Conservation (phyloP, 2,797 vertebrate genomes). For the Danio kyathit region DNA sequence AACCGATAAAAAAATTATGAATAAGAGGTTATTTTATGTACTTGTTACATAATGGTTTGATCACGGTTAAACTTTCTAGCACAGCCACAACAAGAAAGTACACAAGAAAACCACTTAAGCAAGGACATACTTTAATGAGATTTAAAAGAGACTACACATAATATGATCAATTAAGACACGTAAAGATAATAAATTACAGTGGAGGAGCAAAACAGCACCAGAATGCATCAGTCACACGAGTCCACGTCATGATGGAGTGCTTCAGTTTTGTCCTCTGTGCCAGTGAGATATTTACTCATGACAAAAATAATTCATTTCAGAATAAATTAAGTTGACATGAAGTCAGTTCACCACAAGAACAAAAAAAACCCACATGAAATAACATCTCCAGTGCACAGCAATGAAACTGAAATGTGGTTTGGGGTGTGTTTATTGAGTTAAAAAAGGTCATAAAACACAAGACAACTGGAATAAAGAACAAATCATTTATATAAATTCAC, state of each 20-base stretch:
- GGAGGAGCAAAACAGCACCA: constrained; percentile 13
- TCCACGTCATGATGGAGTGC: not conserved
- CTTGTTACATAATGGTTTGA: too few species aligned
- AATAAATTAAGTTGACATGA: not conserved
- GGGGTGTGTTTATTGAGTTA: not conserved
- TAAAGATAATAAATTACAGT: not conserved
- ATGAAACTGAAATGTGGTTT: not conserved
- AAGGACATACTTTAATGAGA: constrained; percentile 15
- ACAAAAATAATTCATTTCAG: not conserved
- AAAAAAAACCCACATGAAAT: not conserved
- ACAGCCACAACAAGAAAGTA: not conserved
- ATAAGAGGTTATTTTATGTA: too few species aligned
- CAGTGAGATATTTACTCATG: not conserved
- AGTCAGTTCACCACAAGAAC: not conserved
- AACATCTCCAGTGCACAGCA: not conserved
- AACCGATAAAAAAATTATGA: too few species aligned
- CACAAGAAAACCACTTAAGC: not conserved
- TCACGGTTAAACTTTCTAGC: not conserved
- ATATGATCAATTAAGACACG: not conserved
- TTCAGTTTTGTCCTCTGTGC: not conserved
- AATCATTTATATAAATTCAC: not conserved
- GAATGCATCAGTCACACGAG: not conserved
- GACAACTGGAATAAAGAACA: not conserved
- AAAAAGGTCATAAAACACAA: not conserved
- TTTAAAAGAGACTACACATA: constrained; percentile 30